Evolutionary conservation across 2,113 vertebrate species (phyloP).

Genomic region (Leucoraja erinaceus): DNA sequence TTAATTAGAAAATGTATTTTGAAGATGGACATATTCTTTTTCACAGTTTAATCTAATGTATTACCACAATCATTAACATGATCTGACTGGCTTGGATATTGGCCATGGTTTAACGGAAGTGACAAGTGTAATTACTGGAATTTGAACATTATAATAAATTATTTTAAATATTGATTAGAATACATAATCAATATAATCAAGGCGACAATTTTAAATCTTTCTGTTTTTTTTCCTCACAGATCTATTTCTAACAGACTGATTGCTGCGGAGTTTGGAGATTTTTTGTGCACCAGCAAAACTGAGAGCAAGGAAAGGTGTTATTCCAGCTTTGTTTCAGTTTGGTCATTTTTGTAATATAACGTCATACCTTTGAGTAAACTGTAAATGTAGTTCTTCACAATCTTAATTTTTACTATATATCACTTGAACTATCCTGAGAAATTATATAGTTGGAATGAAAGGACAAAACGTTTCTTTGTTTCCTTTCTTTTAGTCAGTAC

Average conservation of each 20-base stretch:
- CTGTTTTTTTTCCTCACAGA: slow-evolving; percentile 50
- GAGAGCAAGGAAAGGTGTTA: slow-evolving; percentile 69
- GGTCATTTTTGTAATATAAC: background rate
- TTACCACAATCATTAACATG: too few species aligned
- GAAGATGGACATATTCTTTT: background rate
- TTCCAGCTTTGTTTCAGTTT: slow-evolving; percentile 16
- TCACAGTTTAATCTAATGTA: too few species aligned
- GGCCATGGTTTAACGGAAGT: background rate
- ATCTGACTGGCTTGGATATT: background rate
- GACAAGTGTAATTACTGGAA: background rate
- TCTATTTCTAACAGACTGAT: slow-evolving; percentile 65
- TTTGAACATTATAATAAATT: background rate
- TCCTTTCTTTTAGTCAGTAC: slow-evolving; percentile 54
- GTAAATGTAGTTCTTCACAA: background rate
- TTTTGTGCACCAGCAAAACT: slow-evolving; percentile 62
- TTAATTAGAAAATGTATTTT: background rate
- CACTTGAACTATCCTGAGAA: too few species aligned
- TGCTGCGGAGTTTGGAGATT: slow-evolving; percentile 69
- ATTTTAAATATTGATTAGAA: background rate
- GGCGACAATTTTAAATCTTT: background rate
- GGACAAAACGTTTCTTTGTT: background rate
- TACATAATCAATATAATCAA: background rate
- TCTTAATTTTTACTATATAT: background rate
- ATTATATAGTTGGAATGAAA: background rate
- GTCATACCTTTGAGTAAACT: background rate